These are phyloP conservation scores for Dicerorhinus sumatrensis DNA, from an alignment of 2,113 vertebrate species.

Conservation along the genomic window DNA sequence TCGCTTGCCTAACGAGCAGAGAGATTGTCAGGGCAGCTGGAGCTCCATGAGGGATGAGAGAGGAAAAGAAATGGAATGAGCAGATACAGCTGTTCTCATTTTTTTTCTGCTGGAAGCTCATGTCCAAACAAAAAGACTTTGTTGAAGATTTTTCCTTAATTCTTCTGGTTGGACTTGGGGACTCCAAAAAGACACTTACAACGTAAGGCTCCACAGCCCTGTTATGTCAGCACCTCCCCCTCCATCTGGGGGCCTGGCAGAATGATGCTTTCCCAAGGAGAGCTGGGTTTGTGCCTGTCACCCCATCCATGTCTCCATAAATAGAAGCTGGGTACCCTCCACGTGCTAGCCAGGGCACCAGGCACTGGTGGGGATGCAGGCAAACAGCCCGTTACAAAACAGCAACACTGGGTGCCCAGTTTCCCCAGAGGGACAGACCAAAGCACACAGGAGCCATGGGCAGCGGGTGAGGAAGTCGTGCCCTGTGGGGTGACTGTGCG, in stretches of 20 bases:
- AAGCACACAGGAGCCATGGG: accelerated
- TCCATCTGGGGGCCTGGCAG: accelerated
- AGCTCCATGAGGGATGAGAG: accelerated
- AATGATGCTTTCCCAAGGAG: accelerated
- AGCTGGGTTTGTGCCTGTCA: neutral
- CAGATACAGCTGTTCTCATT: neutral
- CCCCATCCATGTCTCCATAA: accelerated
- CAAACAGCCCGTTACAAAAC: no score
- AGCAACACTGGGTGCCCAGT: accelerated
- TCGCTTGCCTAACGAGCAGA: neutral
- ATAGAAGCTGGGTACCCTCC: no score
- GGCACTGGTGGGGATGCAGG: neutral
- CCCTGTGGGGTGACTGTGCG: accelerated
- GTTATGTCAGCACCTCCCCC: accelerated
- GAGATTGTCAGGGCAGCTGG: accelerated
- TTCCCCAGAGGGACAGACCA: accelerated
- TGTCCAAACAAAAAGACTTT: neutral
- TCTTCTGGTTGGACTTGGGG: neutral
- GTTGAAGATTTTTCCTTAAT: neutral
- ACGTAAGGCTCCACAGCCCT: neutral
- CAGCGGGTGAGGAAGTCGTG: neutral
- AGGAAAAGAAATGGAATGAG: neutral
- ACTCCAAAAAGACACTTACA: neutral
- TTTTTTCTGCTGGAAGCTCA: neutral
- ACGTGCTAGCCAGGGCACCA: accelerated